Percentiles rank a stretch among this genome's conserved stretches.
phyloP scores from a whole-genome alignment of 2,888 invertebrate genomes.

The Netelia fuscicornis region DNA sequence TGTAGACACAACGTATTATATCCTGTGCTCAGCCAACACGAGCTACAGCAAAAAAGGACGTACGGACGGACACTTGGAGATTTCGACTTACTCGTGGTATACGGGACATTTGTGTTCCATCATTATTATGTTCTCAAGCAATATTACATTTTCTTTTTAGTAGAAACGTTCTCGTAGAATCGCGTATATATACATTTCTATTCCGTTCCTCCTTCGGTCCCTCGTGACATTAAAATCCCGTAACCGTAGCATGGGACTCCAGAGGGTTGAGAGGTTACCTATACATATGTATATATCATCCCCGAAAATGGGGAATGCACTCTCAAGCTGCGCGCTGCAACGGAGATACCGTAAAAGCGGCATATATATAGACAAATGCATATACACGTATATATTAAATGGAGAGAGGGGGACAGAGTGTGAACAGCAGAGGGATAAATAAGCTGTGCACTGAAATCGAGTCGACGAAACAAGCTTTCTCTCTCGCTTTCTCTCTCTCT shows the following conservation, averaged over 20 bases:
- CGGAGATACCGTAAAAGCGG: slow-evolving; percentile 43
- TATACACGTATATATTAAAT: not conserved
- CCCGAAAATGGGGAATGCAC: slow-evolving; percentile 40
- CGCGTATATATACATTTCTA: not conserved
- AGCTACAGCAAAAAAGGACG: slow-evolving; percentile 47
- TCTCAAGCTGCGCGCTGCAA: slow-evolving; percentile 14
- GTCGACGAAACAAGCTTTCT: slow-evolving; percentile 60
- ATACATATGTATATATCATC: slow-evolving; percentile 1
- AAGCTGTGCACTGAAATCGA: slow-evolving; percentile 36
- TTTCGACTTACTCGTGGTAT: slow-evolving; percentile 26
- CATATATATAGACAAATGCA: slow-evolving; percentile 3
- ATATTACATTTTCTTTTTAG: not conserved
- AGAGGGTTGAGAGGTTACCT: slow-evolving; percentile 7
- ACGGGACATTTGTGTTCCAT: not conserved
- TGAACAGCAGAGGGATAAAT: slow-evolving; percentile 31
- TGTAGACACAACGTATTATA: slow-evolving; percentile 68
- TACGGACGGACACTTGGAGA: slow-evolving; percentile 37
- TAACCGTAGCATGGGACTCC: not conserved
- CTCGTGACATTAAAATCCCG: not conserved
- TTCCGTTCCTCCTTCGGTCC: not conserved
- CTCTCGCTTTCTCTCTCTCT: slow-evolving; percentile 8
- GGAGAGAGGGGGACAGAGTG: not conserved
- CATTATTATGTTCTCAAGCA: too few relatives aligned
- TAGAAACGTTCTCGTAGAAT: not conserved
- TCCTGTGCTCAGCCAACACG: slow-evolving; percentile 54